Evolutionary conservation across 1,140 invertebrate genomes (phyloP), one percentile per base, ranked within the genome.

Genomic region (Pogonomyrmex barbatus): DNA sequence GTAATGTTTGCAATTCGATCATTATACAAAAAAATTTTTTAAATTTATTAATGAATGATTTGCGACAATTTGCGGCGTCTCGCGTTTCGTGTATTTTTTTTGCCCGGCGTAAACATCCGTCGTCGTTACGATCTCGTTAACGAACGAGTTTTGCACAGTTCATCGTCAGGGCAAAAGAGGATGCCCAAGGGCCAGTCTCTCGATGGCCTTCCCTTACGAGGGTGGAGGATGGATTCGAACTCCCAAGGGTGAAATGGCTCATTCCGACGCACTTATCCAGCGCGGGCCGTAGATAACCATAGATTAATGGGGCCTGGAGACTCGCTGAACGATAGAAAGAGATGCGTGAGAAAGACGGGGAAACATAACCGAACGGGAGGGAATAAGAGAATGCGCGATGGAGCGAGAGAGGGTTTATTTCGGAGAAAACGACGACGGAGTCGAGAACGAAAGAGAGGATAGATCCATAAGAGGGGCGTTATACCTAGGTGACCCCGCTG

Each of bases 181-280:
- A 93, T 92, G 94, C 93, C 93, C 93, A 93, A 91, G 93, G 93
- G 94, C 94, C 91, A 91, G 88, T 88, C 91, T 90, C 86, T 85
- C 83, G 89, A 88, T 90, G 91, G 88, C 58, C 75, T 88, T 75
- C 87, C 84, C 82, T 89, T 91, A 83, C 89, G 89, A 91, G 92
- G 83, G 89, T 88, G 89, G 89, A 93, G 92, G 91, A 92, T 92
- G 86, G 89, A 93, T 91, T 89, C 92, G 84, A 94, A 94, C 82
- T 94, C 94, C 93, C 94, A 94, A 90, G 94, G 94, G 94, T 94
- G 93, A 94, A 94, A 94, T 94, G 94, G 94, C 92, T 94, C 94
- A 94, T 94, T 94, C 93, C 90, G 87, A 85, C 91, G 93, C 91
- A 94, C 94, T 94, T 94, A 94, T 94, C 94, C 94, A 90, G 85